Evolutionary conservation across 2,797 vertebrate species (phyloP).

Genomic region (Toxotes lorentzi): DNA sequence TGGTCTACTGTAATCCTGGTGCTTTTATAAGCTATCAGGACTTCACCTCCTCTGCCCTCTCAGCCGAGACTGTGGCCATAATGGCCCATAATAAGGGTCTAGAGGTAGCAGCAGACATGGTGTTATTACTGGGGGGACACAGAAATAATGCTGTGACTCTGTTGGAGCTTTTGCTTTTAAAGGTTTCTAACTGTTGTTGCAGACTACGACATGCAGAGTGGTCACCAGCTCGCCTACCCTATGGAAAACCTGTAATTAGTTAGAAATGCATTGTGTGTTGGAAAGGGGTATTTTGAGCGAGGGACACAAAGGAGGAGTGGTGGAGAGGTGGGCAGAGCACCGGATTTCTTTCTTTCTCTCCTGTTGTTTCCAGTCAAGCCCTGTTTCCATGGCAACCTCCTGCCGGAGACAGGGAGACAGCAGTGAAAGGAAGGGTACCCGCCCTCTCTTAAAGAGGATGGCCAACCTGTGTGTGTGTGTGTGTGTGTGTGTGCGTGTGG

Average conservation of each 20-base stretch:
- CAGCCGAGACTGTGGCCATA: slow-evolving; percentile 77
- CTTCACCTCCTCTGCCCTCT: slow-evolving; percentile 75
- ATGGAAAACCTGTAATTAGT: slow-evolving; percentile 82
- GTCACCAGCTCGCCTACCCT: slow-evolving; percentile 71
- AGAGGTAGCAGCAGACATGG: slow-evolving; percentile 73
- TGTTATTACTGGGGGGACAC: slow-evolving; percentile 72
- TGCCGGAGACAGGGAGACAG: slow-evolving; percentile 86
- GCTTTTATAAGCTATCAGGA: slow-evolving; percentile 77
- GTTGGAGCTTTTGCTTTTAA: slow-evolving; percentile 73
- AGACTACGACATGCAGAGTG: slow-evolving; percentile 71
- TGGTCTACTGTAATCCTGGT: slow-evolving; percentile 36
- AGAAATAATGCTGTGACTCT: slow-evolving; percentile 69
- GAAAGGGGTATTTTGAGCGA: slow-evolving; percentile 75
- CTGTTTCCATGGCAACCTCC: slow-evolving; percentile 90
- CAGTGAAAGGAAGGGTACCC: slow-evolving; percentile 86
- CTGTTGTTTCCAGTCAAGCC: slow-evolving; percentile 90
- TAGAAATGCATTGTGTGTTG: slow-evolving; percentile 72
- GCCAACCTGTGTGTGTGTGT: slow-evolving; percentile 80
- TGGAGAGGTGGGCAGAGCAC: slow-evolving; percentile 85
- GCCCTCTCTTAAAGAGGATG: slow-evolving; percentile 86
- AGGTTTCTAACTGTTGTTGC: slow-evolving; percentile 66
- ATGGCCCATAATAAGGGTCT: slow-evolving; percentile 81
- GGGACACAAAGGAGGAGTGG: slow-evolving; percentile 83
- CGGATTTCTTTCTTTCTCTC: slow-evolving; percentile 84
- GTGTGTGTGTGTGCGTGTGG: slow-evolving; percentile 31